Evolutionary conservation across 2,888 invertebrate species (phyloP), one percentile per base, ranked within the genome.

Genomic region (Drosophila atroscutellata): DNA sequence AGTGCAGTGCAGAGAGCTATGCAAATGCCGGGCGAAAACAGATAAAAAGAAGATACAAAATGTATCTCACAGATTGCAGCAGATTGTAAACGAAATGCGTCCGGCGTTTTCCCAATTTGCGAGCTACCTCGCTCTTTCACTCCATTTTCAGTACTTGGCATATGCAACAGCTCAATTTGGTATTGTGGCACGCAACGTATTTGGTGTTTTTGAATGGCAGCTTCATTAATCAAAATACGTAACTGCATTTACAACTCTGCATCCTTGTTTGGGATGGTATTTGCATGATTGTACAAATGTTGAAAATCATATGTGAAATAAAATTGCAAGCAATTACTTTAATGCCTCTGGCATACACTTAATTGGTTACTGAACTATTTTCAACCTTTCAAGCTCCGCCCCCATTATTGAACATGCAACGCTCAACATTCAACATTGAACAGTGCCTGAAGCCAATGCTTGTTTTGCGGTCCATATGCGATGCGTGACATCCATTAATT

Each of bases 91-190:
- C 82, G 76, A 75, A 89, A 81, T 78, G 68, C 66, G 59, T 67
- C 69, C 75, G 68, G 60, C 65, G 72, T 73, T 77, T 81, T 89
- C 32, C 65, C 89, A 89, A 87, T 86, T 89, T 83, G 72, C 55
- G 52, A 20, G 47, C 49, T 47, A n/a, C 52, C 37, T 28, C 30
- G 6, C 32, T 11, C 11, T 1, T 26, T 3, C 28, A 3, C 18
- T 15, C 26, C 2, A 34, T 30, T 57, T n/a, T 28, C 13, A 20
- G 28, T 26, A 2, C 24, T 45, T 55, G 69, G 65, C 56, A 76
- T 67, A 72, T 84, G 78, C 75, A 85, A 88, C 85, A 86, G 89
- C 71, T 88, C 89, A 85, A 90, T 90, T 88, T 80, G 74, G 62
- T 68, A 75, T 64, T 76, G 72, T 73, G 57, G 63, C 69, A 66